A percentile compares a stretch with the other conserved stretches of the same genome.
These are phyloP conservation scores for Stegastes partitus DNA, from an alignment of 2,113 vertebrate species.

Conservation along the genomic window DNA sequence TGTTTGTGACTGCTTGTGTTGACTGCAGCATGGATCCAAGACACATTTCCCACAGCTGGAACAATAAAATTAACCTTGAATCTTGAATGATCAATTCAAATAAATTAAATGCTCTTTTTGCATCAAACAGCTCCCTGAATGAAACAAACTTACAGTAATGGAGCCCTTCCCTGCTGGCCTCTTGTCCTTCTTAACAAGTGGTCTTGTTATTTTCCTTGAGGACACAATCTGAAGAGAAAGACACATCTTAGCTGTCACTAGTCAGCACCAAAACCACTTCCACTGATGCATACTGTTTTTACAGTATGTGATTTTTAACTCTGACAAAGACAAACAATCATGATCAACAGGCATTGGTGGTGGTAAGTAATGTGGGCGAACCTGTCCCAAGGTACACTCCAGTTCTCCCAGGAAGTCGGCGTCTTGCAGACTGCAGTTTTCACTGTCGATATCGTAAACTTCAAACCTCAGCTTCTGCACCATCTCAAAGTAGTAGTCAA, in stretches of 20 bases:
- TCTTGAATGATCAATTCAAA: too few relatives aligned
- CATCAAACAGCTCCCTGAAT: not conserved
- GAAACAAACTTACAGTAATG: conserved; percentile 87
- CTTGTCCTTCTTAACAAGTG: conserved; percentile 90
- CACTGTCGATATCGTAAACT: conserved; percentile 95
- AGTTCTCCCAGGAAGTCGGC: conserved; percentile 96
- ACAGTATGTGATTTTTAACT: too few relatives aligned
- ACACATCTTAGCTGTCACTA: not conserved
- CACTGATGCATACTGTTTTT: too few relatives aligned
- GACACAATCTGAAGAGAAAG: conserved; percentile 90
- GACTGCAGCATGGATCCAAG: too few relatives aligned
- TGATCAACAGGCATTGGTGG: not conserved
- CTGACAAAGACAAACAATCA: too few relatives aligned
- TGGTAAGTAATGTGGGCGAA: conserved; percentile 48
- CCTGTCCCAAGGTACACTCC: conserved; percentile 95
- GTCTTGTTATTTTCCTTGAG: conserved; percentile 89
- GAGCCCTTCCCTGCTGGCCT: conserved; percentile 92
- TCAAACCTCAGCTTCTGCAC: conserved; percentile 96
- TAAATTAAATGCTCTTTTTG: not conserved
- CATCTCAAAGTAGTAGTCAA: conserved; percentile 98
- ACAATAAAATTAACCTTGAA: too few relatives aligned
- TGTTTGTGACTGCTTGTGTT: too few relatives aligned
- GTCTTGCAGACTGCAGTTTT: conserved; percentile 87
- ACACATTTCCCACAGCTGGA: too few relatives aligned
- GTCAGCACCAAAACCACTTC: not conserved